Base-by-base conservation (phyloP, 1,140 invertebrate genomes). In the Musca domestica region DNA sequence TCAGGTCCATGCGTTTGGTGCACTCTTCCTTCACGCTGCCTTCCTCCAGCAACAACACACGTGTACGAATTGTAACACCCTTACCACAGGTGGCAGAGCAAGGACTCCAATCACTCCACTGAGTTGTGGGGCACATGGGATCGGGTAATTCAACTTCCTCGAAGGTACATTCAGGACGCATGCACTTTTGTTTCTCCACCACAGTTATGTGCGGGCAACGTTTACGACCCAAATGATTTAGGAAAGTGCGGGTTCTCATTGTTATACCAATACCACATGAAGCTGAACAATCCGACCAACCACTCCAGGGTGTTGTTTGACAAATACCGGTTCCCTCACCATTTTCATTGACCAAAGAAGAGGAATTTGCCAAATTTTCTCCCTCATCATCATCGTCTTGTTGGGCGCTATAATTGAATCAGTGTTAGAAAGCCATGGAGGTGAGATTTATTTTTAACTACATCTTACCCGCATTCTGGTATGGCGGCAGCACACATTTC, bases 401-500 rank as follows among this genome's bases (percentile, higher is more conserved):
- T 47, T 67, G 19, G 10, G 10, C 14, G 7, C 66, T 67, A 49
- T 3, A 47, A 2, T 64, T 41, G n/a, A 27, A 15, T 64, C 20
- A n/a, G n/a, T n/a, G n/a, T n/a, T n/a, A n/a, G n/a, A 2, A 27
- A n/a, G n/a, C 3, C 15, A 15, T 47, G 41, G 15, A 47, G 7
- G 15, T 47, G 7, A 47, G n/a, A n/a, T n/a, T n/a, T n/a, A n/a
- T n/a, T n/a, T n/a, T n/a, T n/a, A 15, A 4, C 12, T 30, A 30
- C 1, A 22, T 15, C 67, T 68, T 73, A 90, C 89, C 86, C 83
- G 80, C 93, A 94, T 75, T 91, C 89, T 0, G 90, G 81, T 12
- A 88, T 77, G 30, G 83, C 81, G 10, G 91, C 90, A 30, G 92
- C 90, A 76, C 92, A 95, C 92, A 95, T 94, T 84, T 95, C 93